Base-by-base conservation (phyloP, 2,113 vertebrate genomes). In the Larimichthys polyactis region DNA sequence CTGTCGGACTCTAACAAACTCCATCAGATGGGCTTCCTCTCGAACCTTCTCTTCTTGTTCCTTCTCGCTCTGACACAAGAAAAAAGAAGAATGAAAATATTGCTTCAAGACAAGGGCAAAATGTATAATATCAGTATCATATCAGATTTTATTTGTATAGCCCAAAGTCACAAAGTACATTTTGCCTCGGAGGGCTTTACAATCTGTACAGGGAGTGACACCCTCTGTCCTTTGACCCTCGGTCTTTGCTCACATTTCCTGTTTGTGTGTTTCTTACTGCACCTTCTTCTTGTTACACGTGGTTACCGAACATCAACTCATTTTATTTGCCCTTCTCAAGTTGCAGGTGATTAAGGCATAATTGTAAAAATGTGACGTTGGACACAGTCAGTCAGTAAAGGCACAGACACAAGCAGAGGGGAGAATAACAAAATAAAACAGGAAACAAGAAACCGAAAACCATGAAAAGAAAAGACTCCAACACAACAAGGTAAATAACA, bases 1-100 rank as follows among this genome's bases (percentile, higher is more conserved):
- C 87, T 94, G 93, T 79, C 92, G 91, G 29, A 95, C 94, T 84
- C 90, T 36, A 11, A 94, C 80, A 43, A 95, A 94, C 88, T 95
- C 94, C 82, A 93, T 70, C 55, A 94, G 43, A 78, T 95, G 92
- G 40, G 89, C 71, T 19, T 94, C 93, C 8, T 90, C 91, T 11
- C 5, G 84, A 1, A 66, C 6, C n/a, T 76, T 83, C 69, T 94
- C 89, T 29, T 92, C 90, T 11, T 88, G 72, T 55, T 94, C 84
- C 36, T 80, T 91, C 66, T 93, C 90, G 71, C 3, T 91, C 94
- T 95, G 85, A 59, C 36, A 40, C 7, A 19, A 65, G 17, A 87
- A 17, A 67, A 16, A 57, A 20, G 14, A 79, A 52, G 40, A 11
- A 15, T 32, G 20, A 55, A n/a, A 40, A 0, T 22, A 17, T 32